Conservation (phyloP, 2,113 vertebrate species). For the Micromys minutus region DNA sequence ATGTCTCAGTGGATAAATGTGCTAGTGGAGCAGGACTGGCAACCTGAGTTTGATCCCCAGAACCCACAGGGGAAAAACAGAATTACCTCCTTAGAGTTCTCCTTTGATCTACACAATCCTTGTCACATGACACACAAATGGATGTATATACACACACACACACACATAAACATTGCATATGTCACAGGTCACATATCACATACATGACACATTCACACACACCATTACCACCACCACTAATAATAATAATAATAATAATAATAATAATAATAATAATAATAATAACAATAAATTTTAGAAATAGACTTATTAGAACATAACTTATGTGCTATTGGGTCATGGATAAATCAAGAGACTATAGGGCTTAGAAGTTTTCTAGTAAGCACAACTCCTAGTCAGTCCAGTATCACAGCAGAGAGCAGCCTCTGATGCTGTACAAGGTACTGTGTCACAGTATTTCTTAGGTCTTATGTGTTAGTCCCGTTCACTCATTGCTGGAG, state of each 20-base stretch:
- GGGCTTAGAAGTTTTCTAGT: not conserved
- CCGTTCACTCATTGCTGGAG: not conserved
- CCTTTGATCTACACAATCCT: too few relatives aligned
- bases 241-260: not conserved
- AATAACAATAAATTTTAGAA: not conserved
- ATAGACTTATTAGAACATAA: constrained; percentile 10
- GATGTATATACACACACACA: not conserved
- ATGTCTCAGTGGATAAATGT: not conserved
- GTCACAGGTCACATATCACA: not conserved
- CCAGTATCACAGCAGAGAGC: not conserved
- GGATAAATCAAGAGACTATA: not conserved
- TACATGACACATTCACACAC: not conserved
- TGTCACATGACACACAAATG: not conserved
- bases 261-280: not conserved
- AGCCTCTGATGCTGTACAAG: not conserved
- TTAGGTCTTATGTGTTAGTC: not conserved
- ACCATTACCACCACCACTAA: not conserved
- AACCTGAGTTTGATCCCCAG: not conserved
- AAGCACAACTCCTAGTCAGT: not conserved
- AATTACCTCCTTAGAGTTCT: not conserved
- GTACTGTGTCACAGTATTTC: not conserved
- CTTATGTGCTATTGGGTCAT: not conserved
- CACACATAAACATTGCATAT: not conserved
- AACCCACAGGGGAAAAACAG: not conserved
- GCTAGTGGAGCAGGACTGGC: not conserved